phyloP scores from a whole-genome alignment of 2,113 vertebrate species.

The Ceratotherium simum region DNA sequence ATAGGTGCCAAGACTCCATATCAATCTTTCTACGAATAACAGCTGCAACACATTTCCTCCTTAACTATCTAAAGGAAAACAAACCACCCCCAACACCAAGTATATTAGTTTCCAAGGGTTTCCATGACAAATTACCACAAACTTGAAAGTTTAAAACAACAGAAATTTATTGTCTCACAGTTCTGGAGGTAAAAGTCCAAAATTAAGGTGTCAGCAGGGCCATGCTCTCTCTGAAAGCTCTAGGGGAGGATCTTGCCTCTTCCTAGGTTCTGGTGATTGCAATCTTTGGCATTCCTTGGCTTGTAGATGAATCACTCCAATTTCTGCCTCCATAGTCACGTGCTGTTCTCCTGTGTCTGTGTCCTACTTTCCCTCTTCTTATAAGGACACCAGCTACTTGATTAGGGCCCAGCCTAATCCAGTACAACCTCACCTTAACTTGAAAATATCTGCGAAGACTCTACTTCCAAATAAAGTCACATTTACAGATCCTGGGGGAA shows the following conservation, averaged over 20 bases:
- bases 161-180: neutral
- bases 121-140: neutral
- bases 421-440: neutral
- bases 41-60: slow-evolving; percentile 1
- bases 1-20: neutral
- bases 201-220: neutral
- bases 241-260: neutral
- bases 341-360: neutral
- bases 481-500: neutral
- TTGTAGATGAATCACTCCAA: neutral
- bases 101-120: neutral
- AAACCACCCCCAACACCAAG: neutral
- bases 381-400: neutral
- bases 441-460: neutral
- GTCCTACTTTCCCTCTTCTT: neutral
- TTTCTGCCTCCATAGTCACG: neutral
- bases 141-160: neutral
- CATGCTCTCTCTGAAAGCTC: neutral
- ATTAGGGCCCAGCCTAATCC: neutral
- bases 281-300: neutral
- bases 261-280: neutral
- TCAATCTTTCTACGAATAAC: neutral
- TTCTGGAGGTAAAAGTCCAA: neutral
- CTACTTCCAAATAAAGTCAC: neutral
- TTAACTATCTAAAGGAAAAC: neutral